Evolutionary conservation across 2,888 invertebrate species (phyloP), one percentile per base, ranked within the genome.

Genomic region (Cataglyphis cursor): DNA sequence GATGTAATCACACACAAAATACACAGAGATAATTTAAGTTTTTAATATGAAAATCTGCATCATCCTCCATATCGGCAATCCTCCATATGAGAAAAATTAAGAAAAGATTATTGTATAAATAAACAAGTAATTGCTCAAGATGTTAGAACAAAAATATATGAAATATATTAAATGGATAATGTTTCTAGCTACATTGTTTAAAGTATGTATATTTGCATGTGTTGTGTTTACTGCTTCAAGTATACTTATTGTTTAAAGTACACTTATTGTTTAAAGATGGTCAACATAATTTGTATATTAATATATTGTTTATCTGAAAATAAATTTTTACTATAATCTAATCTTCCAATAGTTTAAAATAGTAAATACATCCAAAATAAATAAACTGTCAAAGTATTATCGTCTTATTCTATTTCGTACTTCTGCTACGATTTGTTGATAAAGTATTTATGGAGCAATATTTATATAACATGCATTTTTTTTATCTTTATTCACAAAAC

Each of bases 401-500:
- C 9, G 4, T 8, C 8, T 9, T 62, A 38, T 35, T 21, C 5
- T 70, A 48, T 18, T 48, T 48, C 18, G 18, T 57, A 41, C 28
- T n/a, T 54, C 15, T 21, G 9, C 5, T 21, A 21, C 2, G 4
- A 18, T 15, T 54, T 38, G 21, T 38, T 5, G n/a, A 4, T 51
- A 15, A 41, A 41, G 21, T 54, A 15, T 51, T 51, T 51, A 51
- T 51, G 48, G 1, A 51, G 8, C n/a, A 51, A 51, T 51, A 8
- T 51, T 51, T 51, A 51, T 3, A 1, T 62, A 21, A 74, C 31
- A 64, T 44, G 31, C 15, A 18, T 62, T 18, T 35, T 62, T 21
- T 15, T 44, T 35, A 62, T 38, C 31, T 15, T 62, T 12, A 35
- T 31, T 68, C 80, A 41, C 54, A 51, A 21, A 51, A 81, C 75